A percentile compares a stretch with the other conserved stretches of the same genome.
Evolutionary conservation across 2,113 vertebrate genomes (phyloP).

Genomic region (Jacana jacana): DNA sequence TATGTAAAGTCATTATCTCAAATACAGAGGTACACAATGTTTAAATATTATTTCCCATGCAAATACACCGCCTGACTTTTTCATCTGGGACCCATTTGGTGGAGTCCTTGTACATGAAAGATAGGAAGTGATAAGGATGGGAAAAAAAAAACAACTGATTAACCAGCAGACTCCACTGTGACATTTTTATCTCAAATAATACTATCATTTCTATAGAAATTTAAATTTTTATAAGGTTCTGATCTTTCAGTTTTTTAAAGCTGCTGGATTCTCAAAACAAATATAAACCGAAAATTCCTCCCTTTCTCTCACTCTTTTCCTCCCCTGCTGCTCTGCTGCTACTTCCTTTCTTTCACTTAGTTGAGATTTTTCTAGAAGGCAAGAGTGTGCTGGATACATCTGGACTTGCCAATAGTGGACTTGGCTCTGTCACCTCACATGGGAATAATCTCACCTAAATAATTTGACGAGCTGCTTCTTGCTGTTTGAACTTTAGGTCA

Average conservation of each 20-base stretch:
- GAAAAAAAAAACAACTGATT: neutral
- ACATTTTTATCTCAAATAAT: neutral
- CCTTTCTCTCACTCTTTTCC: neutral
- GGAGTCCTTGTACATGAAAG: neutral
- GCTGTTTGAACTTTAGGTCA: neutral
- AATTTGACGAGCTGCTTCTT: neutral
- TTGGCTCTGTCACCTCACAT: neutral
- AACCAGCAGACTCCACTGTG: neutral
- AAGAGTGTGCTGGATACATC: neutral
- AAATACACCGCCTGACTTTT: neutral
- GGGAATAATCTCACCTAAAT: neutral
- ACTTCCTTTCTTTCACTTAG: neutral
- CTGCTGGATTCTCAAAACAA: neutral
- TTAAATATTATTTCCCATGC: neutral
- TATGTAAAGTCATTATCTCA: neutral
- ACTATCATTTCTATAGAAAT: neutral
- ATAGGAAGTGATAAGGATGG: neutral
- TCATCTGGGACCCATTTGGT: constrained; percentile 4
- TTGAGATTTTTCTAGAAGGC: neutral
- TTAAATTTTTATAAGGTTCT: neutral
- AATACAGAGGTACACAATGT: neutral
- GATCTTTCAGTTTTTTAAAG: neutral
- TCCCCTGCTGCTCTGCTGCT: neutral
- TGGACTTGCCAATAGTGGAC: neutral
- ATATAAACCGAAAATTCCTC: neutral